Evolutionary conservation across 1,140 invertebrate species (phyloP), one percentile per base, ranked within the genome.

Genomic region (Drosophila carrolli): DNA sequence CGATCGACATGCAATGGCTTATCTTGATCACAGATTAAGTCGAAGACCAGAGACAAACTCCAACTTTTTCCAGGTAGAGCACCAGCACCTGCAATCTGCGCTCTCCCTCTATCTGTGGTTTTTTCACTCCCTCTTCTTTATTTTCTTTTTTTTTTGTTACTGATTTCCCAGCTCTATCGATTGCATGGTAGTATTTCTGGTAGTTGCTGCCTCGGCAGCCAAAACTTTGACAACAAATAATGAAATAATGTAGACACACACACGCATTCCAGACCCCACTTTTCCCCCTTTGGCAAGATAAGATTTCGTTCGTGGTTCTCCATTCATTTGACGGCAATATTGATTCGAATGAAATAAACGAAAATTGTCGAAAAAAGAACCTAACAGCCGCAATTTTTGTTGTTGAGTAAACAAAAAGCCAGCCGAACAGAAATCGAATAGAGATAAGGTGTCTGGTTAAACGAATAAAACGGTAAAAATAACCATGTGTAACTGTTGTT

Each of bases 221-320:
- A 44, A 74, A 76, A 78, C 68, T 81, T 75, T 85, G 82, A 85
- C 81, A 86, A 81, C 81, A 85, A 86, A 88, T 89, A 88, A 88
- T 88, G 83, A 88, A 89, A 89, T 88, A 83, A 89, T 88, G 83
- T 89, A 85, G 61, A 68, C 75, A 84, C 81, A 76, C 81, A 73
- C 71, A 58, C 16, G 43, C 67, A 73, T 38, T 46, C 55, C 66
- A 46, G 46, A 47, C 58, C 58, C 59, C 70, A 74, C 58, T 35
- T 46, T 58, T 51, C 41, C 59, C 66, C 68, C 27, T 7, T 13
- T 19, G n/a, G 60, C 32, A 13, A 75, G 72, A 75, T 75, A 75
- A 75, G 72, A 75, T 75, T 75, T 43, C 57, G 23, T 23, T 23
- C 23, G 23, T 23, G 71, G 46, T 51, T 41, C 50, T 57, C 73